Base-by-base conservation (phyloP, 1,140 invertebrate genomes). In the Solenopsis invicta region DNA sequence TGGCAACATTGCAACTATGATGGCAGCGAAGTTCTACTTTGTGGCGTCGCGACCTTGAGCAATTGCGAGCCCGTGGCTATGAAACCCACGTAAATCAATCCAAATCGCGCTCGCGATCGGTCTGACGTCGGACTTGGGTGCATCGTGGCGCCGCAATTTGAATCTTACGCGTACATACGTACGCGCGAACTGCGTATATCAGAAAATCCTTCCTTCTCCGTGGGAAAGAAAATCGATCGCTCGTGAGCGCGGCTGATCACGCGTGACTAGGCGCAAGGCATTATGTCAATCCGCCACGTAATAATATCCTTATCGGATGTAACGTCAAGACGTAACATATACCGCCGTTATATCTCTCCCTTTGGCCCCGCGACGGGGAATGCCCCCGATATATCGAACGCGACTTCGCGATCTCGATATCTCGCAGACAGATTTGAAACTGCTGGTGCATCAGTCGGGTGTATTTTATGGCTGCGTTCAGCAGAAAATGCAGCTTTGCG, bases 11-110 rank as follows among this genome's bases (percentile, higher is more conserved):
- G 59, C 67, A 87, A 80, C 86, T 85, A 89, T 75, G 80, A 85
- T 85, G 85, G 78, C 84, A 87, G 78, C 78, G 74, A 89, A 90
- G 86, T 77, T 90, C 80, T 69, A 84, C 86, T 87, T 69, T 29
- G 74, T 89, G 72, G 74, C 59, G 67, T 81, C 75, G 56, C 75
- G 88, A 87, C 88, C 89, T 90, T 90, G 89, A 64, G 72, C 78
- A 80, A n/a, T 64, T 52, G 86, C 61, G 45, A 87, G 84, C 64
- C 77, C 74, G 59, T 29, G 78, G 18, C 61, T 62, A 78, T 71
- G 69, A 81, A 71, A 41, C 66, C 48, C 77, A 71, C 64, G 48
- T 81, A 71, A 81, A 81, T 81, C 77, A 85, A 78, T 78, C 59
- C 45, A 45, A 77, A 78, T 77, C 67, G 24, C 41, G 45, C 16